Evolutionary conservation across 2,888 invertebrate genomes (phyloP).

Genomic region (Autographa pulchrina): DNA sequence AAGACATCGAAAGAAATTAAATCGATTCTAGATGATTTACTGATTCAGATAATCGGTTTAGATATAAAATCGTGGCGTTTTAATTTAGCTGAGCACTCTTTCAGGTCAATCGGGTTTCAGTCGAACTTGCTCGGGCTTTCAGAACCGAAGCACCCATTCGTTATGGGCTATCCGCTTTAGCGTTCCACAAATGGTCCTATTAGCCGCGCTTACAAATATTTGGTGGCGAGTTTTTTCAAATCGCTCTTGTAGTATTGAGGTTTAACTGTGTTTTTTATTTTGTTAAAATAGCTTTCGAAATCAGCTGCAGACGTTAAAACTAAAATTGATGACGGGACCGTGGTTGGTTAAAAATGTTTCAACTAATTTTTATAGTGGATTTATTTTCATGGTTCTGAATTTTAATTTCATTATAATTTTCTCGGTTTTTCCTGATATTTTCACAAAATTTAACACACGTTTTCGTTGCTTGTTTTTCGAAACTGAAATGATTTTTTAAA

Average conservation of each 20-base stretch:
- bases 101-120: slow-evolving; percentile 40
- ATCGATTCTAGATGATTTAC: slow-evolving; percentile 49
- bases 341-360: no score
- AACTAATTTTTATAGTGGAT: no score
- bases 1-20: slow-evolving; percentile 35
- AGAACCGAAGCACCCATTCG: slow-evolving; percentile 27
- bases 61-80: slow-evolving; percentile 45
- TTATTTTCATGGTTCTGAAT: no score
- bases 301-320: no score
- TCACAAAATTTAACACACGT: background rate
- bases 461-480: background rate
- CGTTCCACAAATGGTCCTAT: slow-evolving; percentile 40
- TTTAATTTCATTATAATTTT: background rate
- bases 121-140: slow-evolving; percentile 25
- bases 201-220: slow-evolving; percentile 49
- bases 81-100: slow-evolving; percentile 50
- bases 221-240: slow-evolving; percentile 38
- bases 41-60: slow-evolving; percentile 50
- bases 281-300: no score
- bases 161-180: slow-evolving; percentile 28
- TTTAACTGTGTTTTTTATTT: slow-evolving; percentile 9
- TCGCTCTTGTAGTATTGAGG: slow-evolving; percentile 22
- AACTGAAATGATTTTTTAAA: slow-evolving; percentile 1
- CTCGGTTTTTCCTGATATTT: background rate
- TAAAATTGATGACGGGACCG: no score